Base-by-base conservation (phyloP, 2,888 invertebrate genomes). In the Anoncus sp. region DNA sequence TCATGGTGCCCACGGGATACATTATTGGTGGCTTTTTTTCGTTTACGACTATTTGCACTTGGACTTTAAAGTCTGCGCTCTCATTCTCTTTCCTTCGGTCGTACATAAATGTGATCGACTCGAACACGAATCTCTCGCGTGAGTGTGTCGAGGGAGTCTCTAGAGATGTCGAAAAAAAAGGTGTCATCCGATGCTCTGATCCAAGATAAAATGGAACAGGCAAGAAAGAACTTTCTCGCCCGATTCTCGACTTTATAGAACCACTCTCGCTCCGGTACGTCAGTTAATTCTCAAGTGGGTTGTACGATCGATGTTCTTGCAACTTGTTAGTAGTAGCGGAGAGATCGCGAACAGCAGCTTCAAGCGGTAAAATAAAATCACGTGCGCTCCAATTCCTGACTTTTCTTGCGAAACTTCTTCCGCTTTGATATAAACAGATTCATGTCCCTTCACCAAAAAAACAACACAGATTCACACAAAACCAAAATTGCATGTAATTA, bases 241-340 rank as follows among this genome's bases (percentile, higher is more conserved):
- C 20, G 43, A 53, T 38, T 71, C 59, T 59, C 55, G 51, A 43
- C 57, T 73, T 69, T 62, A 47, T 55, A 73, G 69, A 59, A 73
- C 24, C 20, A 55, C 12, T 53, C 53, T 22, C 24, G 51, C 40
- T 70, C 45, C 51, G n/a, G n/a, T n/a, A n/a, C n/a, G n/a, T 6
- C 40, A 59, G 40, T 69, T 43, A 77, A 77, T 77, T 65, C 77
- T 63, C 77, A 22, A 69, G 69, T 77, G 77, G 73, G 35, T 73
- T 57, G 69, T 62, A 55, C 53, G 60, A 67, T 67, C 60, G 43
- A 75, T 38, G 24, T 53, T 69, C n/a, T n/a, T n/a, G n/a, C n/a
- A n/a, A n/a, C 55, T 62, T 62, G 18, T 62, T 69, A 27, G 22
- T 69, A 27, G 62, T 69, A 0, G 31, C 24, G 6, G 43, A n/a